Evolutionary conservation across 37 sponge, comb jelly and placozoan species (phyloP).

Genomic region (Halichondria panicea): DNA sequence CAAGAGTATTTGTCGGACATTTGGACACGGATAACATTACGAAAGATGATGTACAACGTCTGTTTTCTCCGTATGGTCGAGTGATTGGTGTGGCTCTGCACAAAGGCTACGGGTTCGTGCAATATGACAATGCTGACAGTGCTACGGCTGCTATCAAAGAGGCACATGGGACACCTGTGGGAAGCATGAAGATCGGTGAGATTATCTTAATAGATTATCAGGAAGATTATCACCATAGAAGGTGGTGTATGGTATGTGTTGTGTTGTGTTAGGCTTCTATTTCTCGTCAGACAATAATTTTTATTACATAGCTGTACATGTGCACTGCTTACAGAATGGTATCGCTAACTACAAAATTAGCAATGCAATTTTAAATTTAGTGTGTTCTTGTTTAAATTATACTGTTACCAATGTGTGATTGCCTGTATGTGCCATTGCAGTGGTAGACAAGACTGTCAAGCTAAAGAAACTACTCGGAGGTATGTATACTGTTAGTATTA

Average conservation of each 20-base stretch:
- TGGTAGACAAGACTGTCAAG: slow-evolving; percentile 53
- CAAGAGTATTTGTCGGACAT: slow-evolving; percentile 52
- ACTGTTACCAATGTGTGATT: background rate
- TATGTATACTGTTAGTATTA: too few species aligned
- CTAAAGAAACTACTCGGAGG: slow-evolving; percentile 36
- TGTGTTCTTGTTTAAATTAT: background rate
- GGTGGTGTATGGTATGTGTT: too few species aligned
- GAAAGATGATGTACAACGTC: slow-evolving; percentile 3
- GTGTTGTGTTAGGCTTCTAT: background rate
- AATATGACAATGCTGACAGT: slow-evolving; percentile 30
- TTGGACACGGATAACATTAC: slow-evolving; percentile 24
- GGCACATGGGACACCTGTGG: slow-evolving; percentile 27
- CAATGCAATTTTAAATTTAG: background rate
- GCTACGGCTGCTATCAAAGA: slow-evolving; percentile 34
- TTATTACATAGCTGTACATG: too few species aligned
- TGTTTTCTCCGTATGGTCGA: slow-evolving; percentile 32
- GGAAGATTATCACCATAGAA: too few species aligned
- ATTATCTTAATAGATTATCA: background rate
- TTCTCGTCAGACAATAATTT: background rate
- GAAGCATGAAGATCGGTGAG: slow-evolving; percentile 55
- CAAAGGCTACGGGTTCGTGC: slow-evolving; percentile 60
- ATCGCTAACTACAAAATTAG: too few species aligned
- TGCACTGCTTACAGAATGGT: too few species aligned
- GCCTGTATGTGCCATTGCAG: background rate
- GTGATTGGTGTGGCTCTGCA: slow-evolving; percentile 21